Evolutionary conservation across 2,113 vertebrate species (phyloP).

Genomic region (Rhodinocichla rosea): DNA sequence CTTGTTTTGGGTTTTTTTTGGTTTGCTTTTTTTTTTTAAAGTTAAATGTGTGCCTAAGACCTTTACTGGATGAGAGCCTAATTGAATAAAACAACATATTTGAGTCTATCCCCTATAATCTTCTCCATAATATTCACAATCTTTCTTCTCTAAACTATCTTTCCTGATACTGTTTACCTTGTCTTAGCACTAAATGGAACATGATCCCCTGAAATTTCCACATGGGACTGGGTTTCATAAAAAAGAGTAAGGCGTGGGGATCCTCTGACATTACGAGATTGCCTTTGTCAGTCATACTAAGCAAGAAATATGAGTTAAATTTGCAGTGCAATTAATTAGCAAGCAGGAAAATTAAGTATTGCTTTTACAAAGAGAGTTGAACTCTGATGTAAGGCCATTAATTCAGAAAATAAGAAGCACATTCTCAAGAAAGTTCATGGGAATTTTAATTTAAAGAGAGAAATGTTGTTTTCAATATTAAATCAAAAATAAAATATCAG

Average conservation of each 20-base stretch:
- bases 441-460: not conserved
- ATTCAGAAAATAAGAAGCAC: not conserved
- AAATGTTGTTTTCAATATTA: not conserved
- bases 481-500: not conserved
- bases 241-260: not conserved
- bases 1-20: not conserved
- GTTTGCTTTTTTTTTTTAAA: not conserved
- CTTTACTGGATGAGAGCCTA: not conserved
- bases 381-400: not conserved
- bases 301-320: not conserved
- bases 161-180: conserved; percentile 24
- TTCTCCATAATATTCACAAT: not conserved
- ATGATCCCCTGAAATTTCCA: not conserved
- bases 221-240: not conserved
- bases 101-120: not conserved
- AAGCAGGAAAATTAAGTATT: not conserved
- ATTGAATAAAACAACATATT: conserved; percentile 36
- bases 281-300: not conserved
- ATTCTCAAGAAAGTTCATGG: not conserved
- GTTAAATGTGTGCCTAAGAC: not conserved
- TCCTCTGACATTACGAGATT: not conserved
- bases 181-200: conserved; percentile 31
- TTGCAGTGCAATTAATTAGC: not conserved
- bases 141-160: conserved; percentile 15
- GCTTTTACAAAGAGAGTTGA: not conserved